Evolutionary conservation across 1,140 invertebrate species (phyloP).

Genomic region (Lutraria rhynchaena): DNA sequence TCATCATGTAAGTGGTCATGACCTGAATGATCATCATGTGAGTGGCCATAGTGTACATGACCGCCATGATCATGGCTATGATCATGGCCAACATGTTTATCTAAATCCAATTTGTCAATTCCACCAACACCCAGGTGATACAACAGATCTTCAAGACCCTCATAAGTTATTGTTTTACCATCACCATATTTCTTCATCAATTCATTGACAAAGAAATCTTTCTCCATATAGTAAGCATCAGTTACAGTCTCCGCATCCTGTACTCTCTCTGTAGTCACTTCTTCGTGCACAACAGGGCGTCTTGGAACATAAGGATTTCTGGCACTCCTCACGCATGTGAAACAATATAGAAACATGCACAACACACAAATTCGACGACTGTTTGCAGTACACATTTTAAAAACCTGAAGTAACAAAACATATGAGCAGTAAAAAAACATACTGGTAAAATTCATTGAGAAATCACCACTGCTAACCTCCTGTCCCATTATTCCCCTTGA

Average conservation of each 20-base stretch:
- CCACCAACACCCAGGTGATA: conserved; percentile 33
- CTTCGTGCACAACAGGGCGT: background rate
- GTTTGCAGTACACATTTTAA: conserved; percentile 8
- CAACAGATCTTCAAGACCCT: conserved; percentile 46
- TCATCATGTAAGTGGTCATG: background rate
- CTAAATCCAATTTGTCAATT: background rate
- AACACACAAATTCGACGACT: conserved; percentile 13
- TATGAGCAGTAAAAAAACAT: too few species aligned
- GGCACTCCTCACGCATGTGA: background rate
- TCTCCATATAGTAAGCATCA: conserved; percentile 14
- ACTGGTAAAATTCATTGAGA: too few species aligned
- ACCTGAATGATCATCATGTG: conserved; percentile 3
- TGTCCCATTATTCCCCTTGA: too few species aligned
- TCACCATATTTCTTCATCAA: conserved; percentile 50
- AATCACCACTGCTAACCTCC: too few species aligned
- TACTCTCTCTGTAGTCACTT: background rate
- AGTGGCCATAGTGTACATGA: background rate
- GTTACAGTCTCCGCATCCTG: background rate
- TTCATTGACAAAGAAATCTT: conserved; percentile 32
- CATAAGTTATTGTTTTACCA: conserved; percentile 25
- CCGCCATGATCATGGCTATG: background rate
- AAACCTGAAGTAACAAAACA: background rate
- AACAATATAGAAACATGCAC: conserved; percentile 23
- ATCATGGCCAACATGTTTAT: conserved; percentile 30
- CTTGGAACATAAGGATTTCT: background rate